Conservation (phyloP, 2,113 vertebrate genomes). For the Grantiella picta region DNA sequence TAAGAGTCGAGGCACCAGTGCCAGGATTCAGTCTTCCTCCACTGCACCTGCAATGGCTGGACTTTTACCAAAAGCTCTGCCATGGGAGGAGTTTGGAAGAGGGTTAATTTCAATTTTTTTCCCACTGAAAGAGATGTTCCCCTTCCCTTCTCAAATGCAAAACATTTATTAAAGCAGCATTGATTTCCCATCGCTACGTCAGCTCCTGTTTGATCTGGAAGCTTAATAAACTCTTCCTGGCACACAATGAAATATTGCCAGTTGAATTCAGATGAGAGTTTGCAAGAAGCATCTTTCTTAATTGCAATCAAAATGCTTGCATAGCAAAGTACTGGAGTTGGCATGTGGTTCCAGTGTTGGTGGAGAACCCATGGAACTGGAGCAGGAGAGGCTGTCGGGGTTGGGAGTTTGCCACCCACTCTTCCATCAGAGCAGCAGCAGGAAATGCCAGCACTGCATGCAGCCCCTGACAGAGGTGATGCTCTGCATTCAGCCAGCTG, state of each 20-base stretch:
- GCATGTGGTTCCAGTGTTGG: background rate
- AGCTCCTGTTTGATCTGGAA: constrained; percentile 27
- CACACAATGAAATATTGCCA: constrained; percentile 51
- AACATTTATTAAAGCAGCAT: constrained; percentile 42
- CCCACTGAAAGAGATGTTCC: background rate
- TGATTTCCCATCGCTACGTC: background rate
- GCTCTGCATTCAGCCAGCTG: background rate
- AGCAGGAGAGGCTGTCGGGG: background rate
- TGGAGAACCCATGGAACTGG: background rate
- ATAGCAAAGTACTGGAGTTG: background rate
- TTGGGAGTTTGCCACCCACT: background rate
- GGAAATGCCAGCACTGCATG: rapidly evolving
- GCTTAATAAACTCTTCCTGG: constrained; percentile 64
- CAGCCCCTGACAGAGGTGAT: background rate
- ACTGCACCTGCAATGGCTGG: background rate
- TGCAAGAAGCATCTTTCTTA: constrained; percentile 35
- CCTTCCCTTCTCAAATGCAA: background rate
- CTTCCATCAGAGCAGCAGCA: background rate
- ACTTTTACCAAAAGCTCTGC: background rate
- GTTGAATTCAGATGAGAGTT: constrained; percentile 51
- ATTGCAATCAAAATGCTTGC: constrained; percentile 51
- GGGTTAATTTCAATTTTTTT: background rate
- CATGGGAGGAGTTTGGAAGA: background rate
- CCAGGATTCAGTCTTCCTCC: background rate
- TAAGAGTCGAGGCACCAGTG: rapidly evolving